phyloP scores from a whole-genome alignment of 2,113 vertebrate genomes.

The Emydura subglobosa region DNA sequence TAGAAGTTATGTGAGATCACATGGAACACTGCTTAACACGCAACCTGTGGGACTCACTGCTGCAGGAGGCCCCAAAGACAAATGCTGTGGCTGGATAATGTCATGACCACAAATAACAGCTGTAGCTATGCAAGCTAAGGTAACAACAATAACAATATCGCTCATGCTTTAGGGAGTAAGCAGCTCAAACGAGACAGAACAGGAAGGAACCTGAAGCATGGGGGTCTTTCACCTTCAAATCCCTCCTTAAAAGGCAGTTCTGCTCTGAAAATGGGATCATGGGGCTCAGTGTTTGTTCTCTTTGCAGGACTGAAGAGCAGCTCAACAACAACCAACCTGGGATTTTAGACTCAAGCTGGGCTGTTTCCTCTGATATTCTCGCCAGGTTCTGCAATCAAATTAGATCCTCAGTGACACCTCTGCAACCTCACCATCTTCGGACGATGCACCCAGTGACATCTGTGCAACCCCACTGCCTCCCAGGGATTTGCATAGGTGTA shows the following conservation, averaged over 20 bases:
- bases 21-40: not conserved
- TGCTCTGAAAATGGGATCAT: slow-evolving; percentile 13
- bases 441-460: not conserved
- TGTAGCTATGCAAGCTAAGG: not conserved
- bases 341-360: not conserved
- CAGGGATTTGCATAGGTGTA: rapidly evolving
- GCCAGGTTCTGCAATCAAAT: not conserved
- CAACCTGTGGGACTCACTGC: not conserved
- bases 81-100: not conserved
- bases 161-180: not conserved
- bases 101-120: not conserved
- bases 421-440: not conserved
- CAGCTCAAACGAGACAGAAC: not conserved
- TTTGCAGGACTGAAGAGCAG: not conserved
- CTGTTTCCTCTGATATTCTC: not conserved
- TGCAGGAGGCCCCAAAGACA: not conserved
- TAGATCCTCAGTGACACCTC: not conserved
- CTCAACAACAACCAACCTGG: not conserved
- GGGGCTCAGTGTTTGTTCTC: slow-evolving; percentile 18
- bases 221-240: not conserved
- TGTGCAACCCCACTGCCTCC: not conserved
- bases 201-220: not conserved
- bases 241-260: slow-evolving; percentile 55
- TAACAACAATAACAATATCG: not conserved
- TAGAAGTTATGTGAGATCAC: not conserved